A percentile compares a stretch with the other conserved stretches of the same genome.
Conservation (phyloP, 1,140 invertebrate species). For the Caenorhabditis briggsae region DNA sequence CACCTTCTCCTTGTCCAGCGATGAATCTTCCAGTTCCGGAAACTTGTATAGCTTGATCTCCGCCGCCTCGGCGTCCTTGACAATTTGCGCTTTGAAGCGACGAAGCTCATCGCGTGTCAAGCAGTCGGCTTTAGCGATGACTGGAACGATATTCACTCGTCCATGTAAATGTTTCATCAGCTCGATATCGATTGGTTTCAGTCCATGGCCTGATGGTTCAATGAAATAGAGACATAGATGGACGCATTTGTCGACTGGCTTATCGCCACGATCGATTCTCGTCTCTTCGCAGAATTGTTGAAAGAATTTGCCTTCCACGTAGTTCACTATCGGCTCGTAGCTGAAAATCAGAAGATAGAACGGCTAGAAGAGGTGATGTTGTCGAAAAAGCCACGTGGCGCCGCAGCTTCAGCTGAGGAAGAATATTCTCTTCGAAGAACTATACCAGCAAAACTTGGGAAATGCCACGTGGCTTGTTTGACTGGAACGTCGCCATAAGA, state of each 20-base stretch:
- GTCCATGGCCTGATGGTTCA: slow-evolving; percentile 96
- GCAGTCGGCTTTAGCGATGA: slow-evolving; percentile 98
- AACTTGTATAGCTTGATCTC: slow-evolving; percentile 99
- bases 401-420: too few relatives aligned
- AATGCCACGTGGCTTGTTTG: too few relatives aligned
- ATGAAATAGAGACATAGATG: slow-evolving; percentile 98
- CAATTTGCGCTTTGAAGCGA: slow-evolving; percentile 92
- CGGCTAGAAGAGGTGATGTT: too few relatives aligned
- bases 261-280: slow-evolving; percentile 88
- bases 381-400: neutral
- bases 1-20: neutral
- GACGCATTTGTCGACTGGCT: slow-evolving; percentile 93
- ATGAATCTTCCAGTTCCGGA: slow-evolving; percentile 87
- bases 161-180: slow-evolving; percentile 98
- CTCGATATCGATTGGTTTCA: slow-evolving; percentile 96
- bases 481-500: too few relatives aligned
- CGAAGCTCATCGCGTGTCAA: slow-evolving; percentile 95
- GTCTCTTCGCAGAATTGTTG: slow-evolving; percentile 95
- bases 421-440: too few relatives aligned
- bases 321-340: slow-evolving; percentile 97
- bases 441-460: too few relatives aligned
- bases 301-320: slow-evolving; percentile 95
- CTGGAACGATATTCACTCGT: slow-evolving; percentile 96
- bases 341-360: slow-evolving; percentile 80
- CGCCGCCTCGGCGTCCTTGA: slow-evolving; percentile 95